Percentiles rank a stretch among this genome's conserved stretches.
These are phyloP conservation scores for Erebia epiphron DNA, from an alignment of 2,888 invertebrate species.

Conservation along the genomic window DNA sequence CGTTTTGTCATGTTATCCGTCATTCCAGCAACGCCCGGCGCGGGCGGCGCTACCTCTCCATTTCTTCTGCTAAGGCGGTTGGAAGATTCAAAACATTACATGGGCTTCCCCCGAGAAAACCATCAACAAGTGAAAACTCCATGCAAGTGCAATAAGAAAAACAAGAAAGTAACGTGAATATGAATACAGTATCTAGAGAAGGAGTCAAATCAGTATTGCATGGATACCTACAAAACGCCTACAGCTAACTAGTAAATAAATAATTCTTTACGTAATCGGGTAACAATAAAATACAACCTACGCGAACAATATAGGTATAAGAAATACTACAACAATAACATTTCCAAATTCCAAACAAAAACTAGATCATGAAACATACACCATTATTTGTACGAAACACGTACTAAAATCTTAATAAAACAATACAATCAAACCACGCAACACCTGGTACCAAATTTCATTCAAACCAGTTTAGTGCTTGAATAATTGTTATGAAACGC, in stretches of 20 bases:
- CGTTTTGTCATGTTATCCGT: not conserved
- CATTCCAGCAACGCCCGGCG: too few relatives aligned
- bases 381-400: slow-evolving; percentile 25
- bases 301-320: not conserved
- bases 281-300: slow-evolving; percentile 8
- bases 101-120: too few relatives aligned
- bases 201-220: not conserved
- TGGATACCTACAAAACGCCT: slow-evolving; percentile 3
- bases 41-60: too few relatives aligned
- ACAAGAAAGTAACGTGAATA: not conserved
- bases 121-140: too few relatives aligned
- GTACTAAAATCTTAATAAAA: slow-evolving; percentile 24
- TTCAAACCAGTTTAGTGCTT: slow-evolving; percentile 40
- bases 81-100: too few relatives aligned
- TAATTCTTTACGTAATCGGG: slow-evolving; percentile 7
- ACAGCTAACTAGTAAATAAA: not conserved
- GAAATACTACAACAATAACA: slow-evolving; percentile 16
- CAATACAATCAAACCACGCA: slow-evolving; percentile 32
- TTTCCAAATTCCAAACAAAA: slow-evolving; percentile 20
- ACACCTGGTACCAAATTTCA: slow-evolving; percentile 40
- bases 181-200: not conserved
- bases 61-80: too few relatives aligned
- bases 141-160: too few relatives aligned
- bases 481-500: slow-evolving; percentile 44
- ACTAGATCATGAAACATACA: slow-evolving; percentile 24